Conservation (phyloP, 2,113 vertebrate species). For the Coreoperca whiteheadi region DNA sequence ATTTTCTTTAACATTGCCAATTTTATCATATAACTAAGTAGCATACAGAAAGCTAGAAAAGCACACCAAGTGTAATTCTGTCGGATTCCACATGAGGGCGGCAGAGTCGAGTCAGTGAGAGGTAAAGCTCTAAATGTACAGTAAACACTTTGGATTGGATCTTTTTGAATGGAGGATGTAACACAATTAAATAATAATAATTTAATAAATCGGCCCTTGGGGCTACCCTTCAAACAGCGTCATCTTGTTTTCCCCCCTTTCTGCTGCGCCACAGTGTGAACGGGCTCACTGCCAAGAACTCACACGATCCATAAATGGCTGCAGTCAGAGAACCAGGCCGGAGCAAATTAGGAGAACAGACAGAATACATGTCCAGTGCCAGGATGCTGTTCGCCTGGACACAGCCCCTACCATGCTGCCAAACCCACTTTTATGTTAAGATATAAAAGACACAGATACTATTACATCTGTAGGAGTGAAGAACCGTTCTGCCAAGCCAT, state of each 20-base stretch:
- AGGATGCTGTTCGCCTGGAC: background rate
- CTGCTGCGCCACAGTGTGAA: constrained; percentile 27
- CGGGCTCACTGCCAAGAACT: background rate
- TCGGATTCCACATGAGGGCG: constrained; percentile 58
- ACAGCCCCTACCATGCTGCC: too few species aligned
- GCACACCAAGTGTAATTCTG: background rate
- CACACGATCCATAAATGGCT: constrained; percentile 29
- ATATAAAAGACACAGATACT: background rate
- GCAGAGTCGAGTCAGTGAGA: constrained; percentile 37
- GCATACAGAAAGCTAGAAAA: background rate
- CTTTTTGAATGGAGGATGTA: constrained; percentile 2
- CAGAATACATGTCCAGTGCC: background rate
- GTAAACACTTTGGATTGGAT: background rate
- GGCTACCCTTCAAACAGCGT: constrained; percentile 18
- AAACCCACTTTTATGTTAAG: background rate
- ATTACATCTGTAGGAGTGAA: background rate
- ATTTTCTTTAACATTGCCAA: too few species aligned
- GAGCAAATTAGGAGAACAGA: constrained; percentile 1
- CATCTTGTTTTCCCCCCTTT: background rate
- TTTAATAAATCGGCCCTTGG: constrained; percentile 2
- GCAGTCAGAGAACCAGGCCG: background rate
- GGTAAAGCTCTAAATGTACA: background rate
- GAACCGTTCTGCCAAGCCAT: too few species aligned
- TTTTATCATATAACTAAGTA: too few species aligned
- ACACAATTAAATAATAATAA: constrained; percentile 14